Evolutionary conservation across 2,888 invertebrate species (phyloP).

Genomic region (Trichogramma dendrolimi): DNA sequence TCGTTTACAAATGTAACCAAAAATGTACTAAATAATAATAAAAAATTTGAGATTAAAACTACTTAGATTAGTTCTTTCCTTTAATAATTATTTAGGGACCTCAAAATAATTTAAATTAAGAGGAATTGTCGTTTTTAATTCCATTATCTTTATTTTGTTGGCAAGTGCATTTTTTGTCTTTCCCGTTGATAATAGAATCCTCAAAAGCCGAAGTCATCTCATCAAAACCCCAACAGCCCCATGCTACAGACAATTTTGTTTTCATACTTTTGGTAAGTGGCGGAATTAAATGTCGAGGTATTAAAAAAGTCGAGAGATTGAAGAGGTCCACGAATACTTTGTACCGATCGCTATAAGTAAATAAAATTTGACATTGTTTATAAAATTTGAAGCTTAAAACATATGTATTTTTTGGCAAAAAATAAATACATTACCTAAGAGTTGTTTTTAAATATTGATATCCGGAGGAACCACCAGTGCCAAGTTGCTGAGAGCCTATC

Average conservation of each 20-base stretch:
- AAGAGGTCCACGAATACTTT: conserved; percentile 97
- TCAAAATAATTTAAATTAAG: no score
- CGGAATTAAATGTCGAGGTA: conserved; percentile 88
- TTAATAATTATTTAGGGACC: no score
- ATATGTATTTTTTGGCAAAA: not conserved
- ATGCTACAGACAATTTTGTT: conserved; percentile 62
- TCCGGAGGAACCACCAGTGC: conserved; percentile 97
- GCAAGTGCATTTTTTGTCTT: no score
- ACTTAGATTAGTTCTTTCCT: no score
- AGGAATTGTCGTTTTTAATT: no score
- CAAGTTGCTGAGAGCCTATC: conserved; percentile 94
- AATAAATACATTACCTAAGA: conserved; percentile 65
- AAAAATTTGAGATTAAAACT: no score
- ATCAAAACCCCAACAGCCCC: conserved; percentile 57
- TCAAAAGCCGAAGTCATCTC: conserved; percentile 39
- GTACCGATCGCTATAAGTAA: conserved; percentile 83
- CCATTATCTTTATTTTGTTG: no score
- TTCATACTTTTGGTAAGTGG: conserved; percentile 81
- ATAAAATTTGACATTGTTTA: not conserved
- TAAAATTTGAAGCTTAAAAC: not conserved
- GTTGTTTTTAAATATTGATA: conserved; percentile 97
- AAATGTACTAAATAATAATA: no score
- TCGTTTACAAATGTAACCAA: no score
- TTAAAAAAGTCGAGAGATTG: conserved; percentile 92
- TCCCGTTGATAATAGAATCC: conserved; percentile 29